phyloP scores from a whole-genome alignment of 2,797 vertebrate genomes.

The Sebastes melanostomus region DNA sequence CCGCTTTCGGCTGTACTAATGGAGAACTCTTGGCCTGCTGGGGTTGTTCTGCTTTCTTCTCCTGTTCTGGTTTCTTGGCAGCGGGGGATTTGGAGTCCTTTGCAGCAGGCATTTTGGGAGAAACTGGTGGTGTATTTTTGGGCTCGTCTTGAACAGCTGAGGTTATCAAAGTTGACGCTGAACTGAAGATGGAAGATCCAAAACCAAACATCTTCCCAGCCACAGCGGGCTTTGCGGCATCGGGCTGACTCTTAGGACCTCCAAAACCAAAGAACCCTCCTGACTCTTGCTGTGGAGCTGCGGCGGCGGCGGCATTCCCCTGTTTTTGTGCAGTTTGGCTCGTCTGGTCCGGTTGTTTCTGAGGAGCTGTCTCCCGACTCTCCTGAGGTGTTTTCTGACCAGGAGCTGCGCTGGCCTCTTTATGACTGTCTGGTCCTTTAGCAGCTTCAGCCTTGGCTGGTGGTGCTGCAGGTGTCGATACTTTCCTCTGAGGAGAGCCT shows the following conservation, averaged over 20 bases:
- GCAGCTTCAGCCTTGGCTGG: slow-evolving; percentile 71
- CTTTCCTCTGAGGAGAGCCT: slow-evolving; percentile 64
- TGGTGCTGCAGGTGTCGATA: slow-evolving; percentile 39
- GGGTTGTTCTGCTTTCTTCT: slow-evolving; percentile 57
- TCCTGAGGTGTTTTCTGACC: slow-evolving; percentile 69
- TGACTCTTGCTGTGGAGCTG: slow-evolving; percentile 56
- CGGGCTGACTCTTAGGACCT: slow-evolving; percentile 74
- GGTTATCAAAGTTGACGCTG: slow-evolving; percentile 92
- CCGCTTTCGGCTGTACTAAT: slow-evolving; percentile 49
- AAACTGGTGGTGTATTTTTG: slow-evolving; percentile 74
- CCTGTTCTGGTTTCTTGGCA: slow-evolving; percentile 52
- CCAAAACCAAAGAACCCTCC: slow-evolving; percentile 63
- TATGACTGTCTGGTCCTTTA: slow-evolving; percentile 60
- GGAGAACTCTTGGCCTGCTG: slow-evolving; percentile 43
- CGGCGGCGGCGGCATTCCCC: slow-evolving; percentile 34
- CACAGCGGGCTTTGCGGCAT: slow-evolving; percentile 85
- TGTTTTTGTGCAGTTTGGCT: slow-evolving; percentile 61
- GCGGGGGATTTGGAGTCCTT: slow-evolving; percentile 63
- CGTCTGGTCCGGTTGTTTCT: slow-evolving; percentile 65
- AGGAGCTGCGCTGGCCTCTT: slow-evolving; percentile 53
- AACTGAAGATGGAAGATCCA: slow-evolving; percentile 93
- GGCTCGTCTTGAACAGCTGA: slow-evolving; percentile 82
- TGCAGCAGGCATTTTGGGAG: slow-evolving; percentile 67
- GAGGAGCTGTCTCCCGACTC: slow-evolving; percentile 69
- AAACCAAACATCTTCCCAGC: slow-evolving; percentile 95